Evolutionary conservation across 1,140 invertebrate genomes (phyloP).

Genomic region (Leptinotarsa undecemlineata): DNA sequence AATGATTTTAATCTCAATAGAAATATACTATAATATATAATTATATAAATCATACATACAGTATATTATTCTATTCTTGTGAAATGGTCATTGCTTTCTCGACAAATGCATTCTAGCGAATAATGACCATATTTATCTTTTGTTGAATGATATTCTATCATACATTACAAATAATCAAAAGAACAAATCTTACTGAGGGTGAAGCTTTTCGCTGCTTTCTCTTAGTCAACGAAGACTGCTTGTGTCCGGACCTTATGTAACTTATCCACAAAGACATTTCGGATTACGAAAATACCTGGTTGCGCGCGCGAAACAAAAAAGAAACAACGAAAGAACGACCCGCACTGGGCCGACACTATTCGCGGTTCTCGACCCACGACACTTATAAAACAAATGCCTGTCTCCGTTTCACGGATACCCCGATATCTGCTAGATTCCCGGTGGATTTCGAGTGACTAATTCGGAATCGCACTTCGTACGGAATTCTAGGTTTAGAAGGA

Average conservation of each 20-base stretch:
- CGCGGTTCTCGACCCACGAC: background rate
- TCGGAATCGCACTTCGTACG: background rate
- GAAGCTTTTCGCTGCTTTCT: conserved; percentile 29
- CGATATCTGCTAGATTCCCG: background rate
- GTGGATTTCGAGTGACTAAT: background rate
- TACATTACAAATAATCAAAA: background rate
- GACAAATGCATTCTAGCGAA: no score
- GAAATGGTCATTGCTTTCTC: no score
- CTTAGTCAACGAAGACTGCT: conserved; percentile 22
- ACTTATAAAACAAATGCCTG: background rate
- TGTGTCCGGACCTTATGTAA: conserved; percentile 44
- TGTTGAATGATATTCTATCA: no score
- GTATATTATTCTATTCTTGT: no score
- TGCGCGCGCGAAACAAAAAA: background rate
- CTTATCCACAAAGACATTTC: conserved; percentile 59
- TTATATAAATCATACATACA: no score
- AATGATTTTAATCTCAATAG: no score
- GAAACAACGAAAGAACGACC: background rate
- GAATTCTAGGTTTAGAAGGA: background rate
- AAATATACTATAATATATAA: no score
- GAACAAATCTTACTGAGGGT: background rate
- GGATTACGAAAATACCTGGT: background rate
- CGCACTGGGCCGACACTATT: background rate
- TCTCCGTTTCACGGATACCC: background rate
- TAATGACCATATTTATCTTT: no score